Evolutionary conservation across 1,140 invertebrate genomes (phyloP).

Genomic region (Caenorhabditis elegans): WBcel235 BX284604.4:7452501-7453000

Average conservation of each 20-base stretch:
- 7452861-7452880: conserved; percentile 31
- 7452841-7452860: conserved; percentile 2
- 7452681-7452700: background rate
- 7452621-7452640: background rate
- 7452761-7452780: conserved; percentile 21
- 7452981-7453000: background rate
- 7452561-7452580: background rate
- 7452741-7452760: background rate
- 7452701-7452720: background rate
- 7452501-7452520: conserved; percentile 4
- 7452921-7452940: conserved; percentile 13
- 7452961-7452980: background rate
- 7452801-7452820: conserved; percentile 10
- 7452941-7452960: background rate
- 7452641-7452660: background rate
- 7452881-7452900: background rate
- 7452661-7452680: background rate
- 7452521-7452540: background rate
- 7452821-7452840: background rate
- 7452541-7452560: background rate
- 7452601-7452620: conserved; percentile 1
- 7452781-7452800: conserved; percentile 21
- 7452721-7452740: background rate
- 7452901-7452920: background rate
- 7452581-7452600: background rate